Percentiles rank a stretch among this genome's conserved stretches.
Conservation (phyloP, 2,797 vertebrate genomes). For the Alfaro cultratus region DNA sequence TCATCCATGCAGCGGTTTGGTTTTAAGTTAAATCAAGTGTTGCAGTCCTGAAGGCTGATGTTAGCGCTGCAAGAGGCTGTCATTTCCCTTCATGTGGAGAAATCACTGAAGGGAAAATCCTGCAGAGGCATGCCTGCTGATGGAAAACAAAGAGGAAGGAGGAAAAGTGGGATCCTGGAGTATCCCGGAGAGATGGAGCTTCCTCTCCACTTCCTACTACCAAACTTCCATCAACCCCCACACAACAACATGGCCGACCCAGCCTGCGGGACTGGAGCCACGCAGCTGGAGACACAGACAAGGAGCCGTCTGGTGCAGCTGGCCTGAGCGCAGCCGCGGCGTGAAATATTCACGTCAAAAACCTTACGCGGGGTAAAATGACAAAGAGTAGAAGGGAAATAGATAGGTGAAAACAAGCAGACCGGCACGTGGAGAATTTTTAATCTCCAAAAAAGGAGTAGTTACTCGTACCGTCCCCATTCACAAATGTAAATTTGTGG, state of each 20-base stretch:
- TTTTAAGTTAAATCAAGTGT: conserved; percentile 57
- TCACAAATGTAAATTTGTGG: not conserved
- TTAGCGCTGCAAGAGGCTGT: conserved; percentile 23
- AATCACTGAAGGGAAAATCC: conserved; percentile 14
- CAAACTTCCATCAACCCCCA: conserved; percentile 76
- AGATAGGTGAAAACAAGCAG: not conserved
- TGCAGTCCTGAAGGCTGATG: conserved; percentile 19
- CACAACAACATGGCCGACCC: conserved; percentile 79
- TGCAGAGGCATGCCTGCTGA: conserved; percentile 42
- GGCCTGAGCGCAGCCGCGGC: conserved; percentile 15
- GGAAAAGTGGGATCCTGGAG: conserved; percentile 43
- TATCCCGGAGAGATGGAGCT: conserved; percentile 62
- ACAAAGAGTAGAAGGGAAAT: not conserved
- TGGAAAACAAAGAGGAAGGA: not conserved
- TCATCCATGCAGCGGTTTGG: conserved; percentile 61
- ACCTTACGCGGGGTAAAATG: too few species aligned
- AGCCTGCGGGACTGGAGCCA: conserved; percentile 64
- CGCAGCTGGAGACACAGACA: conserved; percentile 63
- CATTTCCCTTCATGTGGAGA: conserved; percentile 27
- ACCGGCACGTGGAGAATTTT: conserved; percentile 11
- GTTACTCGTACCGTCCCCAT: not conserved
- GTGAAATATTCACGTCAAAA: not conserved
- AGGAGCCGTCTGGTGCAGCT: conserved; percentile 42
- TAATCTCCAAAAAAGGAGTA: conserved; percentile 25
- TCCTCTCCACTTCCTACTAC: conserved; percentile 72